These are phyloP conservation scores for Henricia sp. DNA, from an alignment of 53 echinoderm and acorn worm species.

Conservation along the genomic window DNA sequence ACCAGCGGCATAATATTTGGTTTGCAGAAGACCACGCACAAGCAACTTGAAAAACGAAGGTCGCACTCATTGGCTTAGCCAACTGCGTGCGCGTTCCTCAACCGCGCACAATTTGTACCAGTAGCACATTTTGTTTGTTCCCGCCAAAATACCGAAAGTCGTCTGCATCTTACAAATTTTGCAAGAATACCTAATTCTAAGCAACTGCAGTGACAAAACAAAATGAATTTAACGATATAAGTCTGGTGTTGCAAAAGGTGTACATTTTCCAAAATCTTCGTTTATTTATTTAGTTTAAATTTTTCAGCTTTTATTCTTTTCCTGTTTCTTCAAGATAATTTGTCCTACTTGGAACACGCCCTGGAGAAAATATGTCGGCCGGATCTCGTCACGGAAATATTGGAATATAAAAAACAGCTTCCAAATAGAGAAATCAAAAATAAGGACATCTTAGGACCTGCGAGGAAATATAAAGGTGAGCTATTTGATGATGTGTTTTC, in stretches of 20 bases:
- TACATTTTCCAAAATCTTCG: no score
- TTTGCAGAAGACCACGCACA: no score
- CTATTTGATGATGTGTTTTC: no score
- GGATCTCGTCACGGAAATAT: constrained; percentile 87
- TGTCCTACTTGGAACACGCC: constrained; percentile 91
- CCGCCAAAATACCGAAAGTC: no score
- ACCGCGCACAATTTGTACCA: no score
- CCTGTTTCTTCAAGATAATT: constrained; percentile 80
- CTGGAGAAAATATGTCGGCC: constrained; percentile 97
- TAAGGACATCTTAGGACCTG: constrained; percentile 88
- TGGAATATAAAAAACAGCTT: constrained; percentile 80
- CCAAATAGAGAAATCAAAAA: constrained; percentile 68
- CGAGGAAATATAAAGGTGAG: constrained; percentile 97
- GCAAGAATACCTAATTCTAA: neutral
- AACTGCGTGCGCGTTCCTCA: no score
- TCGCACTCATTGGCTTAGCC: no score
- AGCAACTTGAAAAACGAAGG: no score
- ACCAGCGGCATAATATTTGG: no score
- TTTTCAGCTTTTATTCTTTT: neutral
- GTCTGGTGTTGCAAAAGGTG: no score
- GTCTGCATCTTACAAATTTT: no score
- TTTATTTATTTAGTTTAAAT: neutral
- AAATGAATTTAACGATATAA: neutral
- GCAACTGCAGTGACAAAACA: neutral
- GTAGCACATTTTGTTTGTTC: no score